Base-by-base conservation (phyloP, 2,113 vertebrate species). In the Sardina pilchardus region DNA sequence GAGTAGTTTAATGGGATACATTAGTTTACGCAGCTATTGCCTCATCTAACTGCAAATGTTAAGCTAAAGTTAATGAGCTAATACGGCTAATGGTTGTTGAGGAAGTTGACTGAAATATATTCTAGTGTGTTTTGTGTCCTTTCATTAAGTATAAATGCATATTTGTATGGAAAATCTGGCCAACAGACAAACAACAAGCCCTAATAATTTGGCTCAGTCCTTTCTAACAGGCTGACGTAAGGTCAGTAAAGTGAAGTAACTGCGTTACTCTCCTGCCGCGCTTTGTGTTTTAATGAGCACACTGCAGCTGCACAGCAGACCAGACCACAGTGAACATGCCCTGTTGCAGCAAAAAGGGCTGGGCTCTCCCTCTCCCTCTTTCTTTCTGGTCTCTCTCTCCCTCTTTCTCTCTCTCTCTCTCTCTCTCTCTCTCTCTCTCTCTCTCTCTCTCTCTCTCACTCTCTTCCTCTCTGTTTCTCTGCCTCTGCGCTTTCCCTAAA, bases 261-360 rank as follows among this genome's bases (percentile, higher is more conserved):
- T 26, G n/a, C 7, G 26, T 67, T 12, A 6, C 67, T 34, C 34
- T 75, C 4, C 14, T 30, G 67, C 26, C 67, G 3, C 34, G 26
- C 67, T 75, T 26, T 75, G 67, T 10, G 12, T 75, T 75, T 34
- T 75, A 75, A 75, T 75, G n/a, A 75, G 26, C 67, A 12, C 67
- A 34, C 67, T 36, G 67, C 67, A 75, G 67, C 67, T 75, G 67
- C 67, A 75, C 8, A 34, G 4, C 67, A 75, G n/a, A 71, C 67
- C 67, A 30, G 67, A 30, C 21, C 9, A 63, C 8, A 63, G 59
- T 67, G 26, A 21, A 59, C 17, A 59, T 67, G 59, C 59, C 30
- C n/a, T 75, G 67, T 34, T 75, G 67, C 67, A 14, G 14, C n/a
- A 75, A 75, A 36, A 75, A 36, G 67, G 67, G 67, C 67, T 75